Evolutionary conservation across 2,113 vertebrate species (phyloP), one percentile per base, ranked within the genome.

Genomic region (Phalacrocorax pelagicus): DNA sequence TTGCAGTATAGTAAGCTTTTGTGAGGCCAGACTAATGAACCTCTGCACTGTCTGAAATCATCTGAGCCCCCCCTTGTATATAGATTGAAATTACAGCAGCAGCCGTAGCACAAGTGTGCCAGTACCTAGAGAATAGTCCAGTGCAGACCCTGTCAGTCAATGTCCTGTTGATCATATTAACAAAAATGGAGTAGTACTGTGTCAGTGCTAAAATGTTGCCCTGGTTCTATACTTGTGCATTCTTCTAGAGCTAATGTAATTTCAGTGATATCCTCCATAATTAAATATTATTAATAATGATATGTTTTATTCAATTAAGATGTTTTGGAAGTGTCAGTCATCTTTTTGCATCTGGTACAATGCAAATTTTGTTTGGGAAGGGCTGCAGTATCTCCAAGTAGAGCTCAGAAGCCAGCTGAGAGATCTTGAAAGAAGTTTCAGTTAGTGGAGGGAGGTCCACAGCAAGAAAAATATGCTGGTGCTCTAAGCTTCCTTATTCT

Each of bases 1-100:
- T 91, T 94, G 70, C 80, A 90, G 84, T 51, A 82, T 52, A 89
- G 57, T 66, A 84, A 85, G 78, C 40, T 86, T 95, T 93, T 85
- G 79, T 79, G 71, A 95, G 66, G 62, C 87, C 78, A 85, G 81
- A 82, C 44, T 88, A 88, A 93, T 77, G 74, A 91, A 88, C 58
- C 26, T 94, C 70, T 91, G 67, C 59, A 79, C 54, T 42, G 46
- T 71, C 40, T 83, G 78, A 85, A 92, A 88, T 78, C 5, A 63
- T 47, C 5, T 30, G 57, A 65, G 86, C 59, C 47, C 61, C 46
- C 58, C 20, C 59, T 83, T 71, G 58, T 57, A 47, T 58, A 59
- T 69, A 69, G 73, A 73, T 34, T 0, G 18, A 66, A 87, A 95
- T 90, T 85, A 77, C n/a, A 65, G 84, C 78, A 88, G 74, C 84